These are phyloP conservation scores for Harmothoe impar DNA, from an alignment of 2,888 invertebrate genomes.

Conservation along the genomic window DNA sequence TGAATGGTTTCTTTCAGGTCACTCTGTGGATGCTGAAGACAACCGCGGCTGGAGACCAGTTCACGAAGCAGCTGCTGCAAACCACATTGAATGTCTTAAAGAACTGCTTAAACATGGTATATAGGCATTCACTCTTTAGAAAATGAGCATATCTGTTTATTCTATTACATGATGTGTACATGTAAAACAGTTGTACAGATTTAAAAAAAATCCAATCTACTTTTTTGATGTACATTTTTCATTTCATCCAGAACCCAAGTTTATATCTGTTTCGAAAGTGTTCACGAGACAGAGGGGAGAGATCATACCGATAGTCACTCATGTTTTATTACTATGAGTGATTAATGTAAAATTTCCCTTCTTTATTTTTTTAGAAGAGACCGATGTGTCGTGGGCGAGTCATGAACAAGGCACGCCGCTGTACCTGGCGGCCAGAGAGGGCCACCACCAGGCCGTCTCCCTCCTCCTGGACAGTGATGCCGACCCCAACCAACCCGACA, in stretches of 20 bases:
- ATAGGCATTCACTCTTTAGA: too few relatives aligned
- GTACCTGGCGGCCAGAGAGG: slow-evolving; percentile 79
- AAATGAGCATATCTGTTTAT: too few relatives aligned
- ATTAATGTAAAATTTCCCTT: too few relatives aligned
- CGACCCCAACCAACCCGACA: slow-evolving; percentile 74
- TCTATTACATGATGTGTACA: too few relatives aligned
- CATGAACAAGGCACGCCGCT: slow-evolving; percentile 77
- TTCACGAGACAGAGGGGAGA: too few relatives aligned
- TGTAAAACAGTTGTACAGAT: too few relatives aligned
- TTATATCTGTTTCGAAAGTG: too few relatives aligned
- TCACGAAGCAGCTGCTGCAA: slow-evolving; percentile 81
- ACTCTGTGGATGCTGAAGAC: slow-evolving; percentile 82
- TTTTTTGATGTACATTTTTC: too few relatives aligned
- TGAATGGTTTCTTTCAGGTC: slow-evolving; percentile 75
- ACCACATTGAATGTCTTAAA: slow-evolving; percentile 76
- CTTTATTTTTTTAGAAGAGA: slow-evolving; percentile 87
- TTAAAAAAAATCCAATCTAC: too few relatives aligned
- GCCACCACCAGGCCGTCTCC: slow-evolving; percentile 75
- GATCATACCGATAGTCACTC: too few relatives aligned
- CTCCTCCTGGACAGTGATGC: slow-evolving; percentile 79
- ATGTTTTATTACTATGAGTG: too few relatives aligned
- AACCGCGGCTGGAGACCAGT: slow-evolving; percentile 83
- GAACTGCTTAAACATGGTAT: slow-evolving; percentile 60
- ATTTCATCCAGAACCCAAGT: too few relatives aligned
- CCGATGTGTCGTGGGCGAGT: slow-evolving; percentile 80